phyloP scores from a whole-genome alignment of 2,888 invertebrate species.

The Diadegma fenestrale region DNA sequence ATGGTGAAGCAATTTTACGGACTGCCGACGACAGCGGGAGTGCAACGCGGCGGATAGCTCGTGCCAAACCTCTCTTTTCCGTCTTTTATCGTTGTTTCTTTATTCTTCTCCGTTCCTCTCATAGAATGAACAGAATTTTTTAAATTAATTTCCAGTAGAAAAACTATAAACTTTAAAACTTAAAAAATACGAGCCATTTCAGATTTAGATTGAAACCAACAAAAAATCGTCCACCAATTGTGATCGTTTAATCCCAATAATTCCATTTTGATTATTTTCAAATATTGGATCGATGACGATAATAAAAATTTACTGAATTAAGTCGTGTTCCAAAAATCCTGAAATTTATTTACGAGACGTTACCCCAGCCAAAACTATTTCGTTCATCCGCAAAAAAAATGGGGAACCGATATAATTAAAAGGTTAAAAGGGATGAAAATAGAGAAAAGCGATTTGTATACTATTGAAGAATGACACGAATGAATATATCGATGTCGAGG shows the following conservation, averaged over 20 bases:
- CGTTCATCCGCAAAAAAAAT: too few relatives aligned
- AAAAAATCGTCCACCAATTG: not conserved
- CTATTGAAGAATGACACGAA: too few relatives aligned
- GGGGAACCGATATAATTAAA: too few relatives aligned
- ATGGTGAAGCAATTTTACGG: conserved; percentile 69
- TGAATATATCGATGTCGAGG: conserved; percentile 23
- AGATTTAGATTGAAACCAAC: not conserved
- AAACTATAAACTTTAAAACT: not conserved
- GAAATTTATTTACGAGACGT: too few relatives aligned
- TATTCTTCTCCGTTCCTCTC: conserved; percentile 12
- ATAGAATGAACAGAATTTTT: not conserved
- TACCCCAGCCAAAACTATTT: too few relatives aligned
- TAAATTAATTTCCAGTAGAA: not conserved
- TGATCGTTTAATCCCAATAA: not conserved
- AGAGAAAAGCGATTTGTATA: not conserved
- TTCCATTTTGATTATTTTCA: not conserved
- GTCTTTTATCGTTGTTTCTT: conserved; percentile 36
- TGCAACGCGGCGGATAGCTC: conserved; percentile 60
- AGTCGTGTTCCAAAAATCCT: too few relatives aligned
- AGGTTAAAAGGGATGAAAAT: too few relatives aligned
- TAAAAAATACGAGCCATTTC: not conserved
- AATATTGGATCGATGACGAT: too few relatives aligned
- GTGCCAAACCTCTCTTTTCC: conserved; percentile 51
- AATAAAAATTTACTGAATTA: too few relatives aligned
- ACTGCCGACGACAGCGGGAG: conserved; percentile 67